Conservation (phyloP, 2,888 invertebrate genomes). For the Ferdinandea cuprea region DNA sequence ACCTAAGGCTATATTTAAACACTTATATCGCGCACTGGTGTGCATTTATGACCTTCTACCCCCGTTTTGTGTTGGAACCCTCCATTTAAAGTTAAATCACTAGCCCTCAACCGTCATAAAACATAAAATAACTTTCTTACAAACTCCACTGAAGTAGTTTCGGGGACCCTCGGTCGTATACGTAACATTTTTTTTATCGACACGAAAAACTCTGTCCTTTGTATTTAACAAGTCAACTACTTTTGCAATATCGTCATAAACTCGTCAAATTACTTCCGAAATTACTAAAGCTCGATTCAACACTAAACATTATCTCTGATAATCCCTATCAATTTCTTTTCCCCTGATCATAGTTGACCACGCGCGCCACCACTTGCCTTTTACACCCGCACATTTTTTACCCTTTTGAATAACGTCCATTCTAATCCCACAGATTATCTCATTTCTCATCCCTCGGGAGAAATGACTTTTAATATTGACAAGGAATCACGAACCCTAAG, state of each 20-base stretch:
- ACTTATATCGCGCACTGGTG: too few relatives aligned
- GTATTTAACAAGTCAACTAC: not conserved
- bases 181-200: not conserved
- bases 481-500: slow-evolving; percentile 23
- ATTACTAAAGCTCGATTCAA: not conserved
- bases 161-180: not conserved
- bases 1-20: too few relatives aligned
- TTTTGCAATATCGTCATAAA: not conserved
- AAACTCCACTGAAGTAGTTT: too few relatives aligned
- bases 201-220: not conserved
- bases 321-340: slow-evolving; percentile 11
- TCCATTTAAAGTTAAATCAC: too few relatives aligned
- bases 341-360: not conserved
- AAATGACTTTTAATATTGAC: slow-evolving; percentile 37
- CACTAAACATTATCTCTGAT: slow-evolving; percentile 35
- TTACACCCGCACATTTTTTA: slow-evolving; percentile 14
- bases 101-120: too few relatives aligned
- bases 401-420: slow-evolving; percentile 24
- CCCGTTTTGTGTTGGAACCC: too few relatives aligned
- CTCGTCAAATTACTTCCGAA: slow-evolving; percentile 7
- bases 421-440: slow-evolving; percentile 36
- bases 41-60: too few relatives aligned
- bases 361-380: not conserved
- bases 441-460: not conserved
- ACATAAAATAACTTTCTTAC: too few relatives aligned